These are phyloP conservation scores for Bombus impatiens DNA, from an alignment of 1,140 invertebrate species.

Conservation along the genomic window DNA sequence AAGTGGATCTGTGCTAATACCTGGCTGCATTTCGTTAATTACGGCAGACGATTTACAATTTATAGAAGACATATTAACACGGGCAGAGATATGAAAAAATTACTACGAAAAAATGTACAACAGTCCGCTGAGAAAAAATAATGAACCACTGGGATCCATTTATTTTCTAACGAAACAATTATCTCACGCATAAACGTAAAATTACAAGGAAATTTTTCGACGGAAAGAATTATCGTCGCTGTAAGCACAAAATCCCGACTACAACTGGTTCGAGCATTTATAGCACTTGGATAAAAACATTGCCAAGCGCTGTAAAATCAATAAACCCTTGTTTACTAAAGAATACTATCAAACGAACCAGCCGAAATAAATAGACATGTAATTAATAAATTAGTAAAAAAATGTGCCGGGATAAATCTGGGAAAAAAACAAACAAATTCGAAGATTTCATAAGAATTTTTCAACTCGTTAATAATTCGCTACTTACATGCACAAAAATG, in stretches of 20 bases:
- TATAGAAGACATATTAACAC: not conserved
- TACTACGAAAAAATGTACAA: not conserved
- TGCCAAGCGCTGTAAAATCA: not conserved
- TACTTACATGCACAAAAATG: not conserved
- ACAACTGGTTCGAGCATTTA: not conserved
- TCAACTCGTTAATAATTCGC: too few species aligned
- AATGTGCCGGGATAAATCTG: not conserved
- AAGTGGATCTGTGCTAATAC: not conserved
- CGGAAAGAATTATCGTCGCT: not conserved
- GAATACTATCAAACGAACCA: not conserved
- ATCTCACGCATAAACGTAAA: not conserved
- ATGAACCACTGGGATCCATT: not conserved
- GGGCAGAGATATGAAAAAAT: not conserved
- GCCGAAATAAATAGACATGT: not conserved
- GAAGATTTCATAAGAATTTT: too few species aligned
- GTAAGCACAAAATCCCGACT: not conserved
- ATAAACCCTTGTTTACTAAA: not conserved
- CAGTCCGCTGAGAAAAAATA: not conserved
- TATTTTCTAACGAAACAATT: not conserved
- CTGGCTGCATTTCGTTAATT: too few species aligned
- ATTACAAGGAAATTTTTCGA: not conserved
- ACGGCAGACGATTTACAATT: not conserved
- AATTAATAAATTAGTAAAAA: not conserved
- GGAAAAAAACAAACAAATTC: too few species aligned
- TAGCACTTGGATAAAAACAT: not conserved